A percentile compares a stretch with the other conserved stretches of the same genome.
These are phyloP conservation scores for Bombus superbus DNA, from an alignment of 1,140 invertebrate genomes.

Conservation along the genomic window DNA sequence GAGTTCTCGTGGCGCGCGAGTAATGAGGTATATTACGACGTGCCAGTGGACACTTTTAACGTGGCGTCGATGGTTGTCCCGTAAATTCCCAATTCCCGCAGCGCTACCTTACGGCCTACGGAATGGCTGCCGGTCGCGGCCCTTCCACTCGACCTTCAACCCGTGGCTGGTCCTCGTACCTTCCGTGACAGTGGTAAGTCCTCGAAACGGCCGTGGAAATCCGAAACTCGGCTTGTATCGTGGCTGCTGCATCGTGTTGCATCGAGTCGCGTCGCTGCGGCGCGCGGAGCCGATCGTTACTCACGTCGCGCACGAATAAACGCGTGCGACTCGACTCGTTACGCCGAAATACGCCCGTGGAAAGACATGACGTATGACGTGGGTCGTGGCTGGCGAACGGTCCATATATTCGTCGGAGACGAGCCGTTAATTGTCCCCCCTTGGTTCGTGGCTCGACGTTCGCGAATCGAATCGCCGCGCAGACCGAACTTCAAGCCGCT, in stretches of 20 bases:
- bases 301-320: conserved; percentile 66
- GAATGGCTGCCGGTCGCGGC: conserved; percentile 9
- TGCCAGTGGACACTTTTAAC: conserved; percentile 69
- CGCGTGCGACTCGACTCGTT: conserved; percentile 65
- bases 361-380: conserved; percentile 68
- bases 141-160: conserved; percentile 45
- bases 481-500: neutral
- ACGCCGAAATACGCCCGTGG: conserved; percentile 66
- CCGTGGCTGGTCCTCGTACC: conserved; percentile 25
- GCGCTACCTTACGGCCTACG: neutral
- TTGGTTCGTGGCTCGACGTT: neutral
- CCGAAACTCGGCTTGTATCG: conserved; percentile 71
- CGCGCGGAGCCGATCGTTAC: conserved; percentile 69
- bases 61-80: conserved; percentile 63
- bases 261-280: conserved; percentile 54
- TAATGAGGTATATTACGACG: conserved; percentile 77
- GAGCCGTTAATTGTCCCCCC: conserved; percentile 64
- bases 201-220: conserved; percentile 73
- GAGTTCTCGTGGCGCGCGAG: conserved; percentile 72
- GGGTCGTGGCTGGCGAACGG: conserved; percentile 49
- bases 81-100: conserved; percentile 74
- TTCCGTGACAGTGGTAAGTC: conserved; percentile 68
- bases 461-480: conserved; percentile 42
- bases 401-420: conserved; percentile 64
- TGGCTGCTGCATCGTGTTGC: conserved; percentile 58